Evolutionary conservation across 2,888 invertebrate genomes (phyloP).

Genomic region (Chromoteleia sp.): DNA sequence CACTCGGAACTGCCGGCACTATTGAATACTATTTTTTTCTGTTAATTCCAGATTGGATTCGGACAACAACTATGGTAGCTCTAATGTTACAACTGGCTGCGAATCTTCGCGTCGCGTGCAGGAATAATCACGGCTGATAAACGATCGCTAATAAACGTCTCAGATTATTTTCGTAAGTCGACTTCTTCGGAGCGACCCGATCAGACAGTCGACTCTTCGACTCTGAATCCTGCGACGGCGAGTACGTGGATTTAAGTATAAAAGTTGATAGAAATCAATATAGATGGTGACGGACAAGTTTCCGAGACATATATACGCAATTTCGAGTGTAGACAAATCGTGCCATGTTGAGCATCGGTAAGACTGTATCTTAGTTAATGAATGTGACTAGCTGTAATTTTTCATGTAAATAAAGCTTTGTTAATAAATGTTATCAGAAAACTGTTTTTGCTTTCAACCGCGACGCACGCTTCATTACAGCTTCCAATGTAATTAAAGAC

Average conservation of each 20-base stretch:
- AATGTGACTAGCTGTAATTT: slow-evolving; percentile 32
- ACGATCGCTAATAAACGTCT: slow-evolving; percentile 18
- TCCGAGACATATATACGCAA: slow-evolving; percentile 12
- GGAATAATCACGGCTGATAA: slow-evolving; percentile 33
- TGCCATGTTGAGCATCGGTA: slow-evolving; percentile 37
- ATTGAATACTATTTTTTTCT: slow-evolving; percentile 62
- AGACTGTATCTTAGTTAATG: slow-evolving; percentile 49
- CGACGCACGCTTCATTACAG: too few relatives aligned
- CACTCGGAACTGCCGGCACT: slow-evolving; percentile 52
- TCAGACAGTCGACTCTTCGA: slow-evolving; percentile 3
- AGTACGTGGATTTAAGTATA: slow-evolving; percentile 1
- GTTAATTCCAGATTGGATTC: slow-evolving; percentile 65
- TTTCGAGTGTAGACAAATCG: slow-evolving; percentile 26
- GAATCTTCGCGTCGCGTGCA: background rate
- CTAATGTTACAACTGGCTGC: slow-evolving; percentile 38
- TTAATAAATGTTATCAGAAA: background rate
- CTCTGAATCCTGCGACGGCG: background rate
- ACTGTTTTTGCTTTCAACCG: too few relatives aligned
- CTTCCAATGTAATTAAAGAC: too few relatives aligned
- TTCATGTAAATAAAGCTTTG: slow-evolving; percentile 44
- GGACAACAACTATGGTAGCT: slow-evolving; percentile 66
- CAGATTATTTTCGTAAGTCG: slow-evolving; percentile 14
- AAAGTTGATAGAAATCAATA: slow-evolving; percentile 28
- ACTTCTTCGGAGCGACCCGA: background rate
- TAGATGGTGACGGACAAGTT: slow-evolving; percentile 31